Base-by-base conservation (phyloP, 2,797 vertebrate genomes). In the Chromis chromis region DNA sequence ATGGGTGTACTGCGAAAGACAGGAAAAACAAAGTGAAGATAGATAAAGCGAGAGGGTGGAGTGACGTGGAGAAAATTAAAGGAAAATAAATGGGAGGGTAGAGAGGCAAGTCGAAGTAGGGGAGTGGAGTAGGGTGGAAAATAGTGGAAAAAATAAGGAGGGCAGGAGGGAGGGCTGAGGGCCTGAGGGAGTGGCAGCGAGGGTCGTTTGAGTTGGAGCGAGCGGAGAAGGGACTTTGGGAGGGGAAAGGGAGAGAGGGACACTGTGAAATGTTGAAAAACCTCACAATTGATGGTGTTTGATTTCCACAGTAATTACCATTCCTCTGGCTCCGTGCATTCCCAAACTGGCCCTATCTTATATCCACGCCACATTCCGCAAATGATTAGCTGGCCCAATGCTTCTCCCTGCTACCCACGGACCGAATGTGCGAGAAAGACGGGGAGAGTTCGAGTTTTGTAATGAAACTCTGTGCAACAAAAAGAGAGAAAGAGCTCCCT, bases 261-360 rank as follows among this genome's bases (percentile, higher is more conserved):
- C 90, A 81, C 82, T 91, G 82, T 84, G 80, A 93, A 94, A 91
- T 93, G 89, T 88, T 94, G 92, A 93, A 94, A 93, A 95, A 94
- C 93, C 87, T 91, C 92, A 89, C 94, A 94, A 93, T 94, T 94
- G 94, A 95, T 94, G 94, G 93, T 95, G 92, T 94, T 94, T 93
- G 93, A 95, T 95, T 94, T 95, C 94, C 93, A 89, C 84, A 88
- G 91, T 94, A 94, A 94, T 95, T 94, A 95, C 89, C 94, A 95
- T 95, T 95, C 94, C 93, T 93, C 89, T 93, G 93, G 92, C 92
- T 94, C 89, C 39, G 81, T 87, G 74, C 88, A 84, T 94, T 94
- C 93, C 88, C 89, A 91, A 90, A 93, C 92, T 89, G 89, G 91
- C 88, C 93, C 93, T 94, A 94, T 95, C 93, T 94, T 89, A 94